Percentiles rank a stretch among this genome's conserved stretches.
Evolutionary conservation across 2,113 vertebrate genomes (phyloP).

Genomic region (Myiopsitta monachus): DNA sequence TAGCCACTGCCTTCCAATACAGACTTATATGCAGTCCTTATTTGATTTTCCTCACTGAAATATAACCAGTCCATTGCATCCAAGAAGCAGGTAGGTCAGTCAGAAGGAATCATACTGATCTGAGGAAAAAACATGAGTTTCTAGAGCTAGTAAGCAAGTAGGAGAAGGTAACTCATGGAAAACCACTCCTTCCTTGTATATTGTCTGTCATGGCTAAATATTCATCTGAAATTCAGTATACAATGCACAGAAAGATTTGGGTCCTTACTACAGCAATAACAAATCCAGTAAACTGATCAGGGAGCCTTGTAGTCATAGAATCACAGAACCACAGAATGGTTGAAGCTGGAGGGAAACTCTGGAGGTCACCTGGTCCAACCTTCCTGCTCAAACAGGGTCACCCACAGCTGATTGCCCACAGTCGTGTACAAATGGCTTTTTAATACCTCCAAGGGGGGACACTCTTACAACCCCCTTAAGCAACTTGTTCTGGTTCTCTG

Average conservation of each 20-base stretch:
- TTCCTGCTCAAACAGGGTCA: neutral
- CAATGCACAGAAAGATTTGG: neutral
- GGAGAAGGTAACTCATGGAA: neutral
- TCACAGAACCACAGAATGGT: neutral
- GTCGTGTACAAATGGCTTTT: neutral
- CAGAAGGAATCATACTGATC: neutral
- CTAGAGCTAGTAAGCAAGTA: neutral
- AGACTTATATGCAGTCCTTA: neutral
- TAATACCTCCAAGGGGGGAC: neutral
- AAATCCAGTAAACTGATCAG: neutral
- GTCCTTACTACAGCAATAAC: neutral
- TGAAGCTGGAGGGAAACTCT: neutral
- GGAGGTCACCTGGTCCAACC: neutral
- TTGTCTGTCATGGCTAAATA: neutral
- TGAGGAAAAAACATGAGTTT: neutral
- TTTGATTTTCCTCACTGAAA: neutral
- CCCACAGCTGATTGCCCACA: rapidly evolving
- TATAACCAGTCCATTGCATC: neutral
- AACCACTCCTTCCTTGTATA: neutral
- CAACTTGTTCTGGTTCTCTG: neutral
- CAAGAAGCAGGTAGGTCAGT: neutral
- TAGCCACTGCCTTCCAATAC: neutral
- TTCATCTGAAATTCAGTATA: neutral
- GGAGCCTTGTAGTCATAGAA: neutral
- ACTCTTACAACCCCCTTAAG: neutral